Base-by-base conservation (phyloP, 2,797 vertebrate species). In the Hemitrygon akajei region DNA sequence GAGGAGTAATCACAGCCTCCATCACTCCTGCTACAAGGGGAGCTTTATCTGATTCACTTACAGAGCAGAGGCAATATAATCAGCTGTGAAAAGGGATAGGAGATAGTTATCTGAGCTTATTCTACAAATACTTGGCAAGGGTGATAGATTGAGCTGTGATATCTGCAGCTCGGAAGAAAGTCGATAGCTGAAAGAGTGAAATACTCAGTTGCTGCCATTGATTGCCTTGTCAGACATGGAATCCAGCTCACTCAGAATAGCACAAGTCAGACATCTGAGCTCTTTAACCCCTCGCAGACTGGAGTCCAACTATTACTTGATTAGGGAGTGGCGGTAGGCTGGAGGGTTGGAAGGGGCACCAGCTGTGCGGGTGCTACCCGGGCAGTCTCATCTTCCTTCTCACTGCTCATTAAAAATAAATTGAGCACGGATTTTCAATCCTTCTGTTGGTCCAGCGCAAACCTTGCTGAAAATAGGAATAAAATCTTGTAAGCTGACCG, bases 111-210 rank as follows among this genome's bases (percentile, higher is more conserved):
- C 86, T 89, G 86, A 89, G 86, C n/a, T 63, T 89, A 89, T 89
- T 89, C 86, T 89, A 89, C 63, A 69, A 60, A 89, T 89, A 89
- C 86, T 89, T 89, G 86, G 86, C 86, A 89, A 63, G 86, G 86
- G 60, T 89, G 86, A 89, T 89, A 89, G 86, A 89, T 89, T 69
- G 86, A 20, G 20, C n/a, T 69, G 86, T n/a, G 63, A 89, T 89
- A 89, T 69, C 86, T 69, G 60, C 86, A 89, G 60, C 86, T 89
- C 5, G 63, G 86, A 89, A 89, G 86, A 89, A 89, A 89, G 86
- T 69, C 86, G 86, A 89, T 89, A 89, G 63, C 86, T 89, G 86
- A 69, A 60, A 89, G n/a, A 89, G 86, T 89, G 86, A 89, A 89
- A 37, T 89, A 69, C 63, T 89, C 86, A 89, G 66, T 89, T 40